Evolutionary conservation across 2,113 vertebrate genomes (phyloP).

Genomic region (Pluvialis apricaria): DNA sequence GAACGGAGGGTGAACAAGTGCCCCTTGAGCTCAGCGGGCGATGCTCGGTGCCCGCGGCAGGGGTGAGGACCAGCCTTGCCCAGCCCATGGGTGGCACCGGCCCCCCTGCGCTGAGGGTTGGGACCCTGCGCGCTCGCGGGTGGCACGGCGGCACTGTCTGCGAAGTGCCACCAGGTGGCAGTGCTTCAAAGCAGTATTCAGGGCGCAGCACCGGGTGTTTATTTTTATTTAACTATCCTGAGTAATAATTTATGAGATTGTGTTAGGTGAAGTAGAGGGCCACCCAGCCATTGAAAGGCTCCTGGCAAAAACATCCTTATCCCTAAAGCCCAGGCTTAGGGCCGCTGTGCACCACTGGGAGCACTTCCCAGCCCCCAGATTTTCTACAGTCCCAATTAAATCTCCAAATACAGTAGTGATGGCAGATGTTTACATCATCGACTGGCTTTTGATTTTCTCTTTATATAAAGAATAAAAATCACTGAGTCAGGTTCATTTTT

Average conservation of each 20-base stretch:
- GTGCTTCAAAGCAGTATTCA: neutral
- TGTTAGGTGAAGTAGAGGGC: rapidly evolving
- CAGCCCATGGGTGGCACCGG: neutral
- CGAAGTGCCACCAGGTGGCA: neutral
- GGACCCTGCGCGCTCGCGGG: neutral
- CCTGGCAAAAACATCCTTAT: neutral
- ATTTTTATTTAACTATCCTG: rapidly evolving
- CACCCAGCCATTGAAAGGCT: rapidly evolving
- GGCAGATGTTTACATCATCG: neutral
- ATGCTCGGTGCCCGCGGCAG: rapidly evolving
- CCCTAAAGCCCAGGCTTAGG: neutral
- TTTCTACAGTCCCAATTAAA: neutral
- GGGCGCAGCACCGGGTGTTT: neutral
- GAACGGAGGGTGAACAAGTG: rapidly evolving
- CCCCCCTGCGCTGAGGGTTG: rapidly evolving
- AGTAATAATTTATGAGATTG: rapidly evolving
- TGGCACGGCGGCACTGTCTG: neutral
- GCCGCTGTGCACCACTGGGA: neutral
- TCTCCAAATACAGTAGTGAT: neutral
- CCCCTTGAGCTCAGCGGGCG: rapidly evolving
- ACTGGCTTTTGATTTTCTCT: neutral
- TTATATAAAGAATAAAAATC: neutral
- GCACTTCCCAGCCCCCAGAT: neutral
- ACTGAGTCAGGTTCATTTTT: neutral
- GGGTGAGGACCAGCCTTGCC: neutral